Percentiles rank a stretch among this genome's conserved stretches.
Conservation (phyloP, 2,888 invertebrate genomes). For the Drosophila buzzatii region DNA sequence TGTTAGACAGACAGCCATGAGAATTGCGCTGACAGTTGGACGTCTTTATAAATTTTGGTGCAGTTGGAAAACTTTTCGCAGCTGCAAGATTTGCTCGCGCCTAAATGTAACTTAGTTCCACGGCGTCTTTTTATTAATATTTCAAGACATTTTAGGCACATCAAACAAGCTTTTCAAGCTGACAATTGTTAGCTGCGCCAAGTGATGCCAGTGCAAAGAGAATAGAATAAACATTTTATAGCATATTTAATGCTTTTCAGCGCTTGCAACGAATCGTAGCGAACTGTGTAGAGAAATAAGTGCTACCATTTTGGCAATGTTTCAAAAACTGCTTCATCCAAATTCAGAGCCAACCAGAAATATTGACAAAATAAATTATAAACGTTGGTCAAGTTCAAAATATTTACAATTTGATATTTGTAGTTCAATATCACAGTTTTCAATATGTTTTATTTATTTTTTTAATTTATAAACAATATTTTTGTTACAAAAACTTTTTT, state of each 20-base stretch:
- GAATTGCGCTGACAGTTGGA: constrained; percentile 60
- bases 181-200: constrained; percentile 7
- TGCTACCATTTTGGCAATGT: constrained; percentile 53
- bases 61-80: constrained; percentile 50
- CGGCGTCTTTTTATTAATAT: constrained; percentile 1
- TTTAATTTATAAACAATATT: not conserved
- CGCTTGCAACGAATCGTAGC: constrained; percentile 32
- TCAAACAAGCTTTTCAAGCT: constrained; percentile 41
- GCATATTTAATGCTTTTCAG: constrained; percentile 46
- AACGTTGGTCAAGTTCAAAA: constrained; percentile 11
- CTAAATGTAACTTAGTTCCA: constrained; percentile 12
- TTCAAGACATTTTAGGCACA: constrained; percentile 23
- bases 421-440: too few species aligned
- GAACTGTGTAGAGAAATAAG: constrained; percentile 20
- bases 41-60: constrained; percentile 56
- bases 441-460: not conserved
- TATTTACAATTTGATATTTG: constrained; percentile 1
- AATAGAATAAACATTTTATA: constrained; percentile 23
- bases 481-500: not conserved
- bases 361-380: constrained; percentile 29
- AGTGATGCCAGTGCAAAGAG: constrained; percentile 14
- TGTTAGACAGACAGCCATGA: constrained; percentile 52
- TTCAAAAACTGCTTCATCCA: constrained; percentile 35
- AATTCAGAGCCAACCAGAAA: constrained; percentile 21
- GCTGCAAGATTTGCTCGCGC: constrained; percentile 36